Evolutionary conservation across 92 coral and sea anemone genomes (phyloP).

Genomic region (Epizoanthus scotinus): DNA sequence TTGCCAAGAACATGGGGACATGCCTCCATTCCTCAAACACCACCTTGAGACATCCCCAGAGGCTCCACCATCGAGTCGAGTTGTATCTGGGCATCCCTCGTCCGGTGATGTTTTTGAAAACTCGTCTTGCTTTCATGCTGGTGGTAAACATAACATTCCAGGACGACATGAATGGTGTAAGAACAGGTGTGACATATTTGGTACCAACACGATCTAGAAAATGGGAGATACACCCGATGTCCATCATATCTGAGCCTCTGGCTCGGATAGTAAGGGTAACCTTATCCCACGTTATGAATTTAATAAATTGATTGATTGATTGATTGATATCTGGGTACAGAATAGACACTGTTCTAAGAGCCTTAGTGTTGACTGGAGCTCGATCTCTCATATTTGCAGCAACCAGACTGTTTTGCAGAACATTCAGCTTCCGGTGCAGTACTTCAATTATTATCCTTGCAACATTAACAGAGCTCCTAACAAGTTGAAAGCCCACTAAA

Average conservation of each 20-base stretch:
- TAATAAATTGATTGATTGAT: too few relatives aligned
- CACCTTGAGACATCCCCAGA: constrained; percentile 48
- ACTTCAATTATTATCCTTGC: constrained; percentile 45
- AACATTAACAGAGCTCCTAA: constrained; percentile 46
- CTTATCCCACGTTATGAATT: too few relatives aligned
- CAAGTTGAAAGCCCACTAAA: constrained; percentile 34
- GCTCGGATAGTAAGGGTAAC: too few relatives aligned
- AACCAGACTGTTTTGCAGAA: constrained; percentile 20
- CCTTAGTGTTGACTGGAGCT: constrained; percentile 43
- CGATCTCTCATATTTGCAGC: constrained; percentile 55
- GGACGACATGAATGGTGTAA: constrained; percentile 36
- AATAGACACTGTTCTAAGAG: constrained; percentile 30
- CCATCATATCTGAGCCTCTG: constrained; percentile 47
- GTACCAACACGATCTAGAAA: constrained; percentile 41
- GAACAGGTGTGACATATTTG: constrained; percentile 35
- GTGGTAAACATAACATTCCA: constrained; percentile 49
- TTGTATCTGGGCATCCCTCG: constrained; percentile 45
- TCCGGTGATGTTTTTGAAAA: constrained; percentile 31
- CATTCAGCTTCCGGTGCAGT: constrained; percentile 44
- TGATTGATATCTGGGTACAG: constrained; percentile 48
- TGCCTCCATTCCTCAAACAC: constrained; percentile 42
- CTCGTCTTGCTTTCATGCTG: constrained; percentile 49
- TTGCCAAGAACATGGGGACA: constrained; percentile 40
- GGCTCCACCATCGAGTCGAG: constrained; percentile 50
- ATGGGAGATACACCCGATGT: constrained; percentile 43